Percentiles rank a stretch among this genome's conserved stretches.
Evolutionary conservation across 2,113 vertebrate genomes (phyloP).

Genomic region (Boleophthalmus pectinirostris): DNA sequence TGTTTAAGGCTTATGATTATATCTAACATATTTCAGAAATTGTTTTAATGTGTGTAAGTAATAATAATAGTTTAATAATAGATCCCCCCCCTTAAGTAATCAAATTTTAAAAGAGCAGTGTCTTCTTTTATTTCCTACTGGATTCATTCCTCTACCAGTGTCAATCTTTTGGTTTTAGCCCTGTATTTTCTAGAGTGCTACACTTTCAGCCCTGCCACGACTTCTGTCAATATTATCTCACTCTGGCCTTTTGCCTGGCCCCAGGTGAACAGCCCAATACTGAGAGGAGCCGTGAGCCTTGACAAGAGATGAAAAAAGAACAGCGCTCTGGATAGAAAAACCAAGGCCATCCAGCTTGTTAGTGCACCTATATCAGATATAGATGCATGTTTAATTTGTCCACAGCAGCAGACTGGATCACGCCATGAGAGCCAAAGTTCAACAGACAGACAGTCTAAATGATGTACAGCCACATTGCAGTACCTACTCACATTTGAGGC

Average conservation of each 20-base stretch:
- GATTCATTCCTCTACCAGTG: neutral
- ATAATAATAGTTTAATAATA: neutral
- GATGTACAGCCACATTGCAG: constrained; percentile 52
- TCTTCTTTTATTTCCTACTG: neutral
- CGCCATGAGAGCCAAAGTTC: constrained; percentile 41
- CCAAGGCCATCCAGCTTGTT: constrained; percentile 67
- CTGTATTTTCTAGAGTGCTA: neutral
- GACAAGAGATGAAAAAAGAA: constrained; percentile 50
- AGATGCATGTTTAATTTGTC: constrained; percentile 56
- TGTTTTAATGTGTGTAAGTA: neutral
- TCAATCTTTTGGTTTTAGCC: neutral
- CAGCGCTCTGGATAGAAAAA: constrained; percentile 43
- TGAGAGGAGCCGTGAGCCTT: constrained; percentile 63
- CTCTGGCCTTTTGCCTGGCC: constrained; percentile 53
- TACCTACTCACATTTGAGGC: constrained; percentile 59
- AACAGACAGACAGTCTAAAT: constrained; percentile 66
- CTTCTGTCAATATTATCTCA: constrained; percentile 71
- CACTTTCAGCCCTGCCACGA: constrained; percentile 54
- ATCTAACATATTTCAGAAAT: neutral
- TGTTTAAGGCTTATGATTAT: neutral
- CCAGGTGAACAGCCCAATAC: constrained; percentile 62
- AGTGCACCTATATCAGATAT: constrained; percentile 58
- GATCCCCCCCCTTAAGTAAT: neutral
- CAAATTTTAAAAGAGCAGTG: neutral
- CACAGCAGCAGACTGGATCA: constrained; percentile 43